phyloP scores from a whole-genome alignment of 2,113 vertebrate species.

The Columbina picui region DNA sequence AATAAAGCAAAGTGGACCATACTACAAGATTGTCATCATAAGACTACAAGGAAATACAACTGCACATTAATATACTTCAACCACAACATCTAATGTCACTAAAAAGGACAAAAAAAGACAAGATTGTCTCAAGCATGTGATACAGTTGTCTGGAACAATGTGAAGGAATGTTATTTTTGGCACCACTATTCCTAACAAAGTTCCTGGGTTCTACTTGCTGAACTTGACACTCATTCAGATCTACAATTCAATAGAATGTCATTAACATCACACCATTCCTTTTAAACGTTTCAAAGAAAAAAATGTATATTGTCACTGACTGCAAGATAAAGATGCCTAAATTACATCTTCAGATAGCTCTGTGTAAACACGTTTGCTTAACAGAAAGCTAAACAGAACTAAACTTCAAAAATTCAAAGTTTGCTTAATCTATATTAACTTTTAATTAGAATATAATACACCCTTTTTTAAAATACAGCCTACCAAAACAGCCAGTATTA shows the following conservation, averaged over 20 bases:
- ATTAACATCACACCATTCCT: background rate
- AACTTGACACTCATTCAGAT: background rate
- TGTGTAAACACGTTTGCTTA: background rate
- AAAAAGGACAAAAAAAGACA: background rate
- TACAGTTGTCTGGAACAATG: fast-evolving
- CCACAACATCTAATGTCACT: background rate
- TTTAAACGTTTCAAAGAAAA: background rate
- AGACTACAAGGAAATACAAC: background rate
- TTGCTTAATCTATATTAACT: background rate
- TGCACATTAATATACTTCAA: background rate
- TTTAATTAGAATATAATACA: background rate
- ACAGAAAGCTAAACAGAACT: background rate
- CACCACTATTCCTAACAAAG: background rate
- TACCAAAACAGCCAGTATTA: background rate
- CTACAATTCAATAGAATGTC: background rate
- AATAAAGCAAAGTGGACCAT: background rate
- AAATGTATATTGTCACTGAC: background rate
- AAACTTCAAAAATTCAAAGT: background rate
- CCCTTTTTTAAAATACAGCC: background rate
- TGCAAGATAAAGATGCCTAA: background rate
- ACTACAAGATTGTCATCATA: background rate
- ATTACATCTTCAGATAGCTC: background rate
- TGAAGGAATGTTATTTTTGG: background rate
- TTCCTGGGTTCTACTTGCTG: background rate
- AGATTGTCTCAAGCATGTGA: fast-evolving